A percentile compares a stretch with the other conserved stretches of the same genome.
Evolutionary conservation across 2,113 vertebrate species (phyloP).

Genomic region (Passerina amoena): DNA sequence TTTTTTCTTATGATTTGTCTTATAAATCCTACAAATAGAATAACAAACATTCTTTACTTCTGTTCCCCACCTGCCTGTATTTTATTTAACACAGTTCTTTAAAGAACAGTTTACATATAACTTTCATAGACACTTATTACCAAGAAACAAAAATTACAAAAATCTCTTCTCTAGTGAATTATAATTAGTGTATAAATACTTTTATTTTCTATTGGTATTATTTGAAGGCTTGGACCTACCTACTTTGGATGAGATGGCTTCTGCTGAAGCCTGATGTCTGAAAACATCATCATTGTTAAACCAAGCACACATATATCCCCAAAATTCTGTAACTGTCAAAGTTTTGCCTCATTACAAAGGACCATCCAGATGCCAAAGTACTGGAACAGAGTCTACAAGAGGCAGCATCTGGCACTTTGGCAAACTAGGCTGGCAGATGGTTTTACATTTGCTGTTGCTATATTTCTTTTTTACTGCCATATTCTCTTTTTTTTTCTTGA

Average conservation of each 20-base stretch:
- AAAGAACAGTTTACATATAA: not conserved
- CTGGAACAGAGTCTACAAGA: not conserved
- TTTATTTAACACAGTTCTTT: not conserved
- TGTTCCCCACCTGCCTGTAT: not conserved
- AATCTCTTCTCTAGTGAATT: not conserved
- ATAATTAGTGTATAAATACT: not conserved
- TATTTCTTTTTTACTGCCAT: not conserved
- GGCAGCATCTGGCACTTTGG: constrained; percentile 12
- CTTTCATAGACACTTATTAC: not conserved
- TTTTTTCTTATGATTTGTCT: not conserved
- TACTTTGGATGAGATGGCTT: not conserved
- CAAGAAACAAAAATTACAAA: not conserved
- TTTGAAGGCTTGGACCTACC: not conserved
- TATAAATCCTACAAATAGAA: not conserved
- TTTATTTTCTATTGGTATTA: not conserved
- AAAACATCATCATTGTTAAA: not conserved
- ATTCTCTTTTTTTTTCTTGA: not conserved
- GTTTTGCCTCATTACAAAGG: not conserved
- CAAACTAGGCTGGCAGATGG: not conserved
- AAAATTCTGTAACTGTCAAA: not conserved
- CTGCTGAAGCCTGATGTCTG: not conserved
- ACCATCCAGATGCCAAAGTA: not conserved
- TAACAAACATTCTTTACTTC: not conserved
- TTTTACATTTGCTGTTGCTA: not conserved
- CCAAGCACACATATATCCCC: not conserved